A percentile compares a stretch with the other conserved stretches of the same genome.
Conservation (phyloP, 2,797 vertebrate genomes). For the Orientallactaga sibirica region DNA sequence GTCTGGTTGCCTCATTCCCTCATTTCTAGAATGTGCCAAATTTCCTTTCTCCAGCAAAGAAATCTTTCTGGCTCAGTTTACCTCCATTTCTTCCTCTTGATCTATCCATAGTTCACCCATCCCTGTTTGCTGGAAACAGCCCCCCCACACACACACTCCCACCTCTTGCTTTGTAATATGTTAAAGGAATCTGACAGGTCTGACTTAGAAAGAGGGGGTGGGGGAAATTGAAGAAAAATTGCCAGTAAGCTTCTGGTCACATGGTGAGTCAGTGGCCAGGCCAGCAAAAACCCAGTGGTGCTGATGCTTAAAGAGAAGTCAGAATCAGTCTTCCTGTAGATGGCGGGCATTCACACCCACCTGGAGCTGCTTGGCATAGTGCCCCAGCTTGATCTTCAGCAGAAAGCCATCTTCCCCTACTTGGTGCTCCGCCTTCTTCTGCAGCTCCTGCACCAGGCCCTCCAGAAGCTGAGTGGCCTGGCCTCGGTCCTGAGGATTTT, state of each 20-base stretch:
- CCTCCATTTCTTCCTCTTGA: neutral
- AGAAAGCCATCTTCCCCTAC: constrained; percentile 96
- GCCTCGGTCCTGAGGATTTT: constrained; percentile 94
- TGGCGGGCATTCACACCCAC: constrained; percentile 88
- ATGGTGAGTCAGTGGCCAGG: constrained; percentile 76
- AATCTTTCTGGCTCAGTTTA: neutral
- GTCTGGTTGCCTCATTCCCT: neutral
- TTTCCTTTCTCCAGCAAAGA: neutral
- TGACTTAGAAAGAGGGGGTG: constrained; percentile 70
- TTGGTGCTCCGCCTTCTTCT: constrained; percentile 95
- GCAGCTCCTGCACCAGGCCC: constrained; percentile 94
- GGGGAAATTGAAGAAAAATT: constrained; percentile 72
- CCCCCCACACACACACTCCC: neutral
- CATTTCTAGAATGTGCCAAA: neutral
- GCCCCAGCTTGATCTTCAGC: constrained; percentile 96
- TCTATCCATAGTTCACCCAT: neutral
- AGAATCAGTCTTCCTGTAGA: constrained; percentile 89
- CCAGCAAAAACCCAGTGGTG: constrained; percentile 68
- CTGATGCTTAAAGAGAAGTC: constrained; percentile 45
- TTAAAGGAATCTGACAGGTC: constrained; percentile 49
- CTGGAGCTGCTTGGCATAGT: constrained; percentile 95
- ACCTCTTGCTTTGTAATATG: neutral
- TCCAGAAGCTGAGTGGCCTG: constrained; percentile 96
- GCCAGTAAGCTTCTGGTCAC: constrained; percentile 42
- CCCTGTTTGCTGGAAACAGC: neutral